Evolutionary conservation across 64 coral and sea anemone species (phyloP).

Genomic region (Trachythela sp.): DNA sequence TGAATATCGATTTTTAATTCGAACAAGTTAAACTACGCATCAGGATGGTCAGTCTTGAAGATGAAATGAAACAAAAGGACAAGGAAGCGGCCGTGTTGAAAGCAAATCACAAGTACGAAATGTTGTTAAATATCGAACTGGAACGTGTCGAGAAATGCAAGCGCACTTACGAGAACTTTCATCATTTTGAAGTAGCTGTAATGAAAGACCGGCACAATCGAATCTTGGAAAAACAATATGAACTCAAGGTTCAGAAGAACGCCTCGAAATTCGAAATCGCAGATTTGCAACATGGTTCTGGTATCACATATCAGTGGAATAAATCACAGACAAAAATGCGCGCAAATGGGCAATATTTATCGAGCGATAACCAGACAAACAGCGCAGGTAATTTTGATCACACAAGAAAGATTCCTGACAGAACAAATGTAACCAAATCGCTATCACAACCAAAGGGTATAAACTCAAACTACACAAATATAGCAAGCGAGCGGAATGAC

Average conservation of each 20-base stretch:
- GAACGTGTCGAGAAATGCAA: not conserved
- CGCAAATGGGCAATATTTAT: not conserved
- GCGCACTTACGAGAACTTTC: not conserved
- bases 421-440: not conserved
- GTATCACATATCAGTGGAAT: not conserved
- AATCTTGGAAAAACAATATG: not conserved
- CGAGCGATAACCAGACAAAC: not conserved
- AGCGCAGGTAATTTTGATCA: not conserved
- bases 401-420: not conserved
- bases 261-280: not conserved
- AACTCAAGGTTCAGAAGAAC: not conserved
- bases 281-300: not conserved
- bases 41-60: not conserved
- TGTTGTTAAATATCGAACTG: slow-evolving; percentile 8
- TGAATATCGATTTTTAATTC: no score
- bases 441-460: not conserved
- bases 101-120: slow-evolving; percentile 12
- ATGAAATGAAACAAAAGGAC: not conserved
- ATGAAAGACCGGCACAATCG: not conserved
- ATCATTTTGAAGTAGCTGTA: slow-evolving; percentile 11
- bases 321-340: not conserved
- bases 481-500: not conserved
- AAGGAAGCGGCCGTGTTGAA: not conserved
- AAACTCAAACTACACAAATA: not conserved
- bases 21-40: no score